Percentiles rank a stretch among this genome's conserved stretches.
These are phyloP conservation scores for Anas georgica DNA, from an alignment of 2,797 vertebrate genomes.

Conservation along the genomic window DNA sequence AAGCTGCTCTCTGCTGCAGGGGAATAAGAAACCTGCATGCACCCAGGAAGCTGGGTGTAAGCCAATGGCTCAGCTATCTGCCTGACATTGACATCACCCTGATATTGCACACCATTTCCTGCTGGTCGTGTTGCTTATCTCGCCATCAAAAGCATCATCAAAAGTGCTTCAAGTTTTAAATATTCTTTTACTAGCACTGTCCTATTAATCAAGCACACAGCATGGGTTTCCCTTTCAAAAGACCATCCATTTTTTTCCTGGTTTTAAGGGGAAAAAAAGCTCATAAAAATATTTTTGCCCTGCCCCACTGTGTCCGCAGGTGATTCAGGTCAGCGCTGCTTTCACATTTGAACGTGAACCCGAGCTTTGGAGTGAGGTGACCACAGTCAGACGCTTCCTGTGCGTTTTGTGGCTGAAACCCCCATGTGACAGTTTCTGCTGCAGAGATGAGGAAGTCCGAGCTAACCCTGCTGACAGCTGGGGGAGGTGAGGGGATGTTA, in stretches of 20 bases:
- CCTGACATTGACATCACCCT: background rate
- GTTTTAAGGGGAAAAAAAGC: rapidly evolving
- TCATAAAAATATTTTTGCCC: background rate
- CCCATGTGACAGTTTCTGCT: background rate
- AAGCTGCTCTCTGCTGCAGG: background rate
- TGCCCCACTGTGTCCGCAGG: background rate
- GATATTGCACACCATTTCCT: background rate
- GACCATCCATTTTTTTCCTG: background rate
- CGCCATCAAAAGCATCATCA: background rate
- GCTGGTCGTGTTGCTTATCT: background rate
- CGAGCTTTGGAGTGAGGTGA: background rate
- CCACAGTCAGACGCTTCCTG: background rate
- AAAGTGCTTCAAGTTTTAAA: background rate
- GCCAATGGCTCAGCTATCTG: background rate
- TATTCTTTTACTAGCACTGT: background rate
- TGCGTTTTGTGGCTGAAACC: background rate
- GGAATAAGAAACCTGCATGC: too few relatives aligned
- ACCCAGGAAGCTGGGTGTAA: background rate
- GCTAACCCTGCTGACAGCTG: background rate
- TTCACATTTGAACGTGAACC: background rate
- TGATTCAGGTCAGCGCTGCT: background rate
- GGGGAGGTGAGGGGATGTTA: background rate
- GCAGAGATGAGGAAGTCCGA: background rate
- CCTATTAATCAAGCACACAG: background rate
- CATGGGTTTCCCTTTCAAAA: background rate